Base-by-base conservation (phyloP, 2,888 invertebrate species). In the Graphium colonna region DNA sequence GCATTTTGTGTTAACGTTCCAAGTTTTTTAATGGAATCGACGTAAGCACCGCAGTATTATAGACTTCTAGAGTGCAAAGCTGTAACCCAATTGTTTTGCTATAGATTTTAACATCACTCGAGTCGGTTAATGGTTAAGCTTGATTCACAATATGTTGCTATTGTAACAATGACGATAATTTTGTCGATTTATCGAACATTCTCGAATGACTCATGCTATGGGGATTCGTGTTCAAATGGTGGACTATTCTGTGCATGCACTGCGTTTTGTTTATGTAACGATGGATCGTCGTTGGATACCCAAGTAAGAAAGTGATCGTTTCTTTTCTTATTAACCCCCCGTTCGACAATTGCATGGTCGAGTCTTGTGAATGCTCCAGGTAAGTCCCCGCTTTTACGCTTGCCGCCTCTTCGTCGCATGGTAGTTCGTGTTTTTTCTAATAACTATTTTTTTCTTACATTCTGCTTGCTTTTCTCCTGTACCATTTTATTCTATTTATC, bases 251-350 rank as follows among this genome's bases (percentile, higher is more conserved):
- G 68, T 86, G 84, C 85, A 83, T 86, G 83, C 67, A 56, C 61
- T 67, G 75, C 75, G 69, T 74, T 67, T 66, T 62, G 63, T 66
- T 67, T 63, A 17, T 65, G 64, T 82, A 73, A 81, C 65, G 69
- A 77, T 82, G 84, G 88, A 89, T 88, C 88, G 88, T 89, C 88
- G 88, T 86, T 82, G 88, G 88, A 88, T 73, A 77, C 76, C 78
- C 87, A 84, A 87, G 88, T 87, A 86, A 89, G 87, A 81, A 77
- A 79, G 72, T 71, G 69, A 72, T 74, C 67, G 70, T 72, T 70
- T 69, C 71, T 68, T 74, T 68, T 74, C 75, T 71, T 67, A 68
- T 67, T 69, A 65, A 66, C 73, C 75, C 77, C 72, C 76, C 75
- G 69, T 72, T 68, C 68, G 62, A 68, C 69, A 71, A 77, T 68